phyloP scores from a whole-genome alignment of 2,888 invertebrate species.

The Beris morrisii region DNA sequence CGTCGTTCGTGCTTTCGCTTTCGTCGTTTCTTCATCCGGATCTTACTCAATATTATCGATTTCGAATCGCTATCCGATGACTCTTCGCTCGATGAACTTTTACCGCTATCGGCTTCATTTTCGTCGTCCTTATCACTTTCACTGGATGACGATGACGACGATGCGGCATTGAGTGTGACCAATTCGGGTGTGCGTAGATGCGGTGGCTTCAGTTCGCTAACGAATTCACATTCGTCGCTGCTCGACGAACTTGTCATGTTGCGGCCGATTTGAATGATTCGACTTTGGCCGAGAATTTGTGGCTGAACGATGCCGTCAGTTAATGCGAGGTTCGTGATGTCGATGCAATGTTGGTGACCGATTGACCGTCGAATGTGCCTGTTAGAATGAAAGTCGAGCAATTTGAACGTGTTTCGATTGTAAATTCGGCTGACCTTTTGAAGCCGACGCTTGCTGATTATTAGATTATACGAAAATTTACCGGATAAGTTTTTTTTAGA shows the following conservation, averaged over 20 bases:
- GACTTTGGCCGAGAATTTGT: constrained; percentile 34
- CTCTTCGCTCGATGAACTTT: constrained; percentile 9
- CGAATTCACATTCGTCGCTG: constrained; percentile 54
- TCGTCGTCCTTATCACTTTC: constrained; percentile 20
- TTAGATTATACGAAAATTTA: too few relatives aligned
- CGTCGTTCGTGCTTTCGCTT: constrained; percentile 19
- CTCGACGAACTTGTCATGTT: constrained; percentile 46
- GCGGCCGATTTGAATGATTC: constrained; percentile 34
- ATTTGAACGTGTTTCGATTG: constrained; percentile 36
- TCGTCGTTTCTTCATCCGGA: constrained; percentile 1
- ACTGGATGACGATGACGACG: constrained; percentile 8
- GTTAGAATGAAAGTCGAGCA: constrained; percentile 35
- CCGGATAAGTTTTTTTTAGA: too few relatives aligned
- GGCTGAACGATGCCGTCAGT: constrained; percentile 26
- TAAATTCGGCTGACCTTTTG: constrained; percentile 31
- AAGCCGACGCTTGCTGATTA: too few relatives aligned
- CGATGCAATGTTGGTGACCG: neutral
- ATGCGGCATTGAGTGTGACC: constrained; percentile 52
- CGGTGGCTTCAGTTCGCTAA: constrained; percentile 54
- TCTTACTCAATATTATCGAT: neutral
- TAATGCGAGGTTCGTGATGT: constrained; percentile 1
- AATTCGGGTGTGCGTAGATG: constrained; percentile 56
- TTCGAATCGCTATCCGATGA: constrained; percentile 3
- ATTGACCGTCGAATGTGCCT: constrained; percentile 32
- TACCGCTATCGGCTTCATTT: constrained; percentile 24